Evolutionary conservation across 2,113 vertebrate genomes (phyloP), one percentile per base, ranked within the genome.

Genomic region (Oriolus oriolus): DNA sequence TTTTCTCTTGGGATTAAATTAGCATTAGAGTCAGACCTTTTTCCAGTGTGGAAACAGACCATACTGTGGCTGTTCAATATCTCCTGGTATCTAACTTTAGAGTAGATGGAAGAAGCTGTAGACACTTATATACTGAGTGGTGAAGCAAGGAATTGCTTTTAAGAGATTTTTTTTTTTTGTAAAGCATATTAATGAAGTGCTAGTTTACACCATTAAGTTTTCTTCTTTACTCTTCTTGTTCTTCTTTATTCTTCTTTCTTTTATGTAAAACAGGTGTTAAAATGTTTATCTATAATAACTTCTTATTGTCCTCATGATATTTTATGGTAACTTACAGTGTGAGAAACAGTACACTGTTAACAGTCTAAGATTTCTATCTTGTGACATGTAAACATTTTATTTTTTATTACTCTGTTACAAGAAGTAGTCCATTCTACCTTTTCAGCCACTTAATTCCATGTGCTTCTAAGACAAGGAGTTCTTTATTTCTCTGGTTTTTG

Each of bases 91-190:
- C 8, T 28, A 57, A 19, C 20, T 39, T 42, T 7, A 17, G 31
- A 44, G 63, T 39, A 57, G 63, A 41, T 80, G 63, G 41, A n/a
- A 86, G 22, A 75, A 76, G 44, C 27, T 83, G 3, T 59, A 7
- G 35, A 13, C 0, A 3, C 3, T 20, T 82, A 0, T 45, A 6
- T 60, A 30, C 8, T 30, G 49, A 41, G 24, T 30, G 24, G 21
- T 69, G 63, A 44, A 61, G 22, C 42, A 61, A 26, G 15, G 31
- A 83, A 27, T 9, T 77, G 28, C 15, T 94, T 28, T 13, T 39
- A 30, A 33, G 27, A 11, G 10, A 35, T 47, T 17, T 8, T 30
- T 17, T 8, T 30, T 63, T 69, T 59, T 68, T 49, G 16, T 83
- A 30, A 83, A 73, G 49, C 2, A 0, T 61, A 31, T 50, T 11